Base-by-base conservation (phyloP, 2,113 vertebrate genomes). In the Megaceryle torquata region DNA sequence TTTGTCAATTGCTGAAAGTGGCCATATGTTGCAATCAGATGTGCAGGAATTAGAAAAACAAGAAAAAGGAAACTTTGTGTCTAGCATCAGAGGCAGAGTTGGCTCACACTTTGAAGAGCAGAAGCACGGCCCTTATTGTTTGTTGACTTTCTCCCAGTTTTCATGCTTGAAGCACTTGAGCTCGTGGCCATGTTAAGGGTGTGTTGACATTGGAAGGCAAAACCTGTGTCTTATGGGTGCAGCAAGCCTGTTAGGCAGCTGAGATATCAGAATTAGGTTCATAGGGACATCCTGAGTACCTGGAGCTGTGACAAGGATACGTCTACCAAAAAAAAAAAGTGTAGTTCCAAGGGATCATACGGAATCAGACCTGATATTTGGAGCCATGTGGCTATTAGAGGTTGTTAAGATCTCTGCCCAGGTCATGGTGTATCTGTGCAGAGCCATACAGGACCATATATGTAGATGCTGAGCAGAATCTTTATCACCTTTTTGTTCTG, bases 21-120 rank as follows among this genome's bases (percentile, higher is more conserved):
- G 56, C 86, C 75, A 39, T 95, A 72, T 96, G 95, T 76, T 93
- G 86, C 79, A 86, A 91, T 97, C 91, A 83, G 81, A 94, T 79
- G 70, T 74, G 53, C 82, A 86, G 67, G 90, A 94, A 81, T 88
- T 88, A 80, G 67, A 51, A 92, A 92, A 94, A 91, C 61, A 89
- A 61, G 82, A 92, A 65, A 56, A 68, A 46, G 81, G 80, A 68
- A 88, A 59, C 71, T 82, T 91, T 87, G 75, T 87, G 57, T 60
- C n/a, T 39, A 81, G 75, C 64, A 88, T 80, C 76, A 88, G 88
- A 92, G 68, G 79, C 78, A 48, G 88, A 33, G 21, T 10, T 88
- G 72, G 87, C 88, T 94, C 37, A 57, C 50, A 8, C 26, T 86
- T 65, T n/a, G 86, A 60, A 90, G 89, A 95, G 79, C 75, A 82